Conservation (phyloP, 2,888 invertebrate genomes). For the Drosophila ustulata region DNA sequence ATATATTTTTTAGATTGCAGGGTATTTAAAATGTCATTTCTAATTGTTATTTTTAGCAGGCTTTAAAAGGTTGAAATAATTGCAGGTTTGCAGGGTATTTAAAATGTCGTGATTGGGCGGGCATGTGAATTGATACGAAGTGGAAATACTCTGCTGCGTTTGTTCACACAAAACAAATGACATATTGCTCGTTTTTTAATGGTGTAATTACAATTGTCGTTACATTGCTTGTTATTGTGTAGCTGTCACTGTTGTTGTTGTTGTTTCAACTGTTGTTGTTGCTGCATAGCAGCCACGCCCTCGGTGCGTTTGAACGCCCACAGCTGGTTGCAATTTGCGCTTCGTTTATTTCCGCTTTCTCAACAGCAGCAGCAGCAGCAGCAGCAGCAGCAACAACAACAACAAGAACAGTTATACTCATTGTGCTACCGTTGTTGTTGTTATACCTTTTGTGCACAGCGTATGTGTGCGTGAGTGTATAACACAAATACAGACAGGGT, state of each 20-base stretch:
- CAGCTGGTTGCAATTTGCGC: slow-evolving; percentile 22
- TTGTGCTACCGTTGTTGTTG: neutral
- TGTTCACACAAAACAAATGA: neutral
- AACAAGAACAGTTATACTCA: slow-evolving; percentile 42
- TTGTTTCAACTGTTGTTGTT: neutral
- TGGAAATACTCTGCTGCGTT: slow-evolving; percentile 8
- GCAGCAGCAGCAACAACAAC: slow-evolving; percentile 30
- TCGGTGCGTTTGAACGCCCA: slow-evolving; percentile 16
- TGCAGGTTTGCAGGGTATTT: no score
- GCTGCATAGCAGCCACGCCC: slow-evolving; percentile 8
- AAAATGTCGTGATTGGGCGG: no score
- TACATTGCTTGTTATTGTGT: slow-evolving; percentile 12
- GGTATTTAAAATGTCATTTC: no score
- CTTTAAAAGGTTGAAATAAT: no score
- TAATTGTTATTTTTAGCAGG: no score
- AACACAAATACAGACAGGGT: slow-evolving; percentile 39
- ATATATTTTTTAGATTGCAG: no score
- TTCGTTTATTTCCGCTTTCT: slow-evolving; percentile 27
- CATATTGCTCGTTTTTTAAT: neutral
- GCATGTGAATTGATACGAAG: neutral
- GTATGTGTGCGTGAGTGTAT: slow-evolving; percentile 6
- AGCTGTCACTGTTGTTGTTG: neutral
- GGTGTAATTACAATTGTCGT: slow-evolving; percentile 13
- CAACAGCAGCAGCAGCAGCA: slow-evolving; percentile 12
- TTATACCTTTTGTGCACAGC: slow-evolving; percentile 20